These are phyloP conservation scores for Lithophane semibrunnea DNA, from an alignment of 2,888 invertebrate species.

Conservation along the genomic window DNA sequence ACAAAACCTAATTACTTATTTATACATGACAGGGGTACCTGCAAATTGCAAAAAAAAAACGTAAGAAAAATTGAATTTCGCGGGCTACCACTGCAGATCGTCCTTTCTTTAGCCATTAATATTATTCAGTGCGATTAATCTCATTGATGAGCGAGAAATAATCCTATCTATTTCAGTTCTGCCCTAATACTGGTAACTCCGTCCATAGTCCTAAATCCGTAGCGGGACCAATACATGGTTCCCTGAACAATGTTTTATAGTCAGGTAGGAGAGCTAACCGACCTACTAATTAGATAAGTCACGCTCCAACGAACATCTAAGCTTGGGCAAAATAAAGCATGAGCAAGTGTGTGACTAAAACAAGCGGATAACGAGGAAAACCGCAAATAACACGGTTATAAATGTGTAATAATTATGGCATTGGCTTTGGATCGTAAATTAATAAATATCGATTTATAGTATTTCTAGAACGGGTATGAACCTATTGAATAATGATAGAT, in stretches of 20 bases:
- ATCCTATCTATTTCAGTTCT: conserved; percentile 2
- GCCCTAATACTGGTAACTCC: conserved; percentile 43
- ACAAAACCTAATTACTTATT: too few relatives aligned
- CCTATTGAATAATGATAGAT: not conserved
- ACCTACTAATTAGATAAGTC: conserved; percentile 84
- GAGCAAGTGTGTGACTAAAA: conserved; percentile 57
- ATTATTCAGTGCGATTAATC: not conserved
- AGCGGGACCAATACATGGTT: conserved; percentile 71
- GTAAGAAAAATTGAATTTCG: too few relatives aligned
- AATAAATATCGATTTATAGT: not conserved
- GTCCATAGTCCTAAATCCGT: conserved; percentile 55
- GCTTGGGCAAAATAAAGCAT: conserved; percentile 67
- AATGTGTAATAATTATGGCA: conserved; percentile 26
- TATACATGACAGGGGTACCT: too few relatives aligned
- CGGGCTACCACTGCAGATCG: too few relatives aligned
- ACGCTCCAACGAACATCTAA: conserved; percentile 82
- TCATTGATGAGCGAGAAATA: conserved; percentile 5
- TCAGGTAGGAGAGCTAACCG: conserved; percentile 76
- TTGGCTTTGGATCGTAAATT: not conserved
- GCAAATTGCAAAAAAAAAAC: too few relatives aligned
- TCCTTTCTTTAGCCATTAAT: too few relatives aligned
- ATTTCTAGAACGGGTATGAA: not conserved
- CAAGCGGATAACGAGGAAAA: conserved; percentile 49
- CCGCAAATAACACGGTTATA: conserved; percentile 46
- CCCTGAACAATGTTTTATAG: conserved; percentile 80